Evolutionary conservation across 2,797 vertebrate species (phyloP).

Genomic region (Catamblyrhynchus diadema): DNA sequence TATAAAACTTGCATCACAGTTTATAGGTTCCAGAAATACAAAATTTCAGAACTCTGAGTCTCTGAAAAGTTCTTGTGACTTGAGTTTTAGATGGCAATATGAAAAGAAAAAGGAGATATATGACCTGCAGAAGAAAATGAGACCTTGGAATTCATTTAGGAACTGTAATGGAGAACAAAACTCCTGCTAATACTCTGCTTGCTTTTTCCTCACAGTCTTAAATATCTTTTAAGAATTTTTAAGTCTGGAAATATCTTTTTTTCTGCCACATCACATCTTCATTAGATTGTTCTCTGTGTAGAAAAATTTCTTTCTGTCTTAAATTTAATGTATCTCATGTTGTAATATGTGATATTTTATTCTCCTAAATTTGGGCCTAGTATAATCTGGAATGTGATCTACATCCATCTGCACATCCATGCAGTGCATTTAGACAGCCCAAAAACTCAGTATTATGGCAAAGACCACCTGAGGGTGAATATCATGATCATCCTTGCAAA

Average conservation of each 20-base stretch:
- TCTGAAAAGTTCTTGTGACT: neutral
- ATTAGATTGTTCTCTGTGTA: neutral
- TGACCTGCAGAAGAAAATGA: neutral
- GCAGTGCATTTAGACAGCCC: neutral
- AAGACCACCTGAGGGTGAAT: neutral
- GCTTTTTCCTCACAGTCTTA: neutral
- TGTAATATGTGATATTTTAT: neutral
- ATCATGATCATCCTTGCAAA: neutral
- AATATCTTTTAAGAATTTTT: no score
- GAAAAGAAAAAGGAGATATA: neutral
- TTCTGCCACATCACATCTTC: neutral
- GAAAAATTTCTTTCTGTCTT: neutral
- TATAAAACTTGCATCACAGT: neutral
- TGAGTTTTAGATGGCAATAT: neutral
- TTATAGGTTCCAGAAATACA: neutral
- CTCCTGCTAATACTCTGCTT: neutral
- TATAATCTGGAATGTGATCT: neutral
- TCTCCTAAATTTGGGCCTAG: neutral
- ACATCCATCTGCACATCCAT: neutral
- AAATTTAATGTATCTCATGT: neutral
- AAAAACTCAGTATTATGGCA: neutral
- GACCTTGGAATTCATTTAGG: neutral
- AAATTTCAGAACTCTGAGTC: neutral
- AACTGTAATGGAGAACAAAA: neutral
- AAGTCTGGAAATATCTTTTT: neutral